These are phyloP conservation scores for Crotalus horridus DNA, from an alignment of 2,113 vertebrate species.

Conservation along the genomic window DNA sequence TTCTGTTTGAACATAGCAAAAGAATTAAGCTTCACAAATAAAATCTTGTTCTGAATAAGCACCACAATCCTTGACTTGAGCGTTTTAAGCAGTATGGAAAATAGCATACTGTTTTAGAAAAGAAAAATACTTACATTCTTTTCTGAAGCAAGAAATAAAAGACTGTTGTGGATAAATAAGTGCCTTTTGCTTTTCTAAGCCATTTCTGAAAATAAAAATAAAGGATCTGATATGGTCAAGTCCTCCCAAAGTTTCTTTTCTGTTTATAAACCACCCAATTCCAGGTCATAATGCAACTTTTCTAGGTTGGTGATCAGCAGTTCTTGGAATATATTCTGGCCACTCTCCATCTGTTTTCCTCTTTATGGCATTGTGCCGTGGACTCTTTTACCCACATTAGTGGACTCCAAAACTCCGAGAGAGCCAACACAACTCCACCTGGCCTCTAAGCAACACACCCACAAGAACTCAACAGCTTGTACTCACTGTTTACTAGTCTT, in stretches of 20 bases:
- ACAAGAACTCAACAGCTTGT: neutral
- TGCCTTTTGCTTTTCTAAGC: neutral
- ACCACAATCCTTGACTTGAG: neutral
- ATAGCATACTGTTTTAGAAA: neutral
- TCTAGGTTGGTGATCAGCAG: neutral
- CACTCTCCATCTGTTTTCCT: neutral
- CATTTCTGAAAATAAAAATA: neutral
- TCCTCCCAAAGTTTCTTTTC: neutral
- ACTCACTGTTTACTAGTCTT: neutral
- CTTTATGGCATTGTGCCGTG: neutral
- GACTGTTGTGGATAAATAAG: neutral
- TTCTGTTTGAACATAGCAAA: neutral
- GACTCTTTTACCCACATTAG: neutral
- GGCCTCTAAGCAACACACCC: neutral
- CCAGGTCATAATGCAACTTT: neutral
- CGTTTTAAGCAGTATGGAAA: neutral
- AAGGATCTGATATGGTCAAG: neutral
- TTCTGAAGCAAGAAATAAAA: neutral
- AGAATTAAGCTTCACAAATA: neutral
- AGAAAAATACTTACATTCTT: neutral
- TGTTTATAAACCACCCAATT: neutral
- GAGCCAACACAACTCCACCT: neutral
- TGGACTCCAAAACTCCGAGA: neutral
- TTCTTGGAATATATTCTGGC: neutral
- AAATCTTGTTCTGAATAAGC: neutral